These are phyloP conservation scores for Apis florea DNA, from an alignment of 1,140 invertebrate genomes.

Conservation along the genomic window DNA sequence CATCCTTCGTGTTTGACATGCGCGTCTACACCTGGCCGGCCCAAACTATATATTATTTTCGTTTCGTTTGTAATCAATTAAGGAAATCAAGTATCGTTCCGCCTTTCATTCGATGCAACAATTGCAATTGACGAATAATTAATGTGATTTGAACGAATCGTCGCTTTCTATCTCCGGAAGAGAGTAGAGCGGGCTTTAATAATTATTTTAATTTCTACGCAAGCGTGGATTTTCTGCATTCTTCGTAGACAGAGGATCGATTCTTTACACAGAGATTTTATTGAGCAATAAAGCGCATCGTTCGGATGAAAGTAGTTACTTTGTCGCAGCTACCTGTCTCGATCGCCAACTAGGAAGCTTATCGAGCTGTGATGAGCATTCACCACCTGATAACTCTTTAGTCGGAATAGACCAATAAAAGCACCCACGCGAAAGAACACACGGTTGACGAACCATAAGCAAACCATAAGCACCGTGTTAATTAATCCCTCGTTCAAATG, in stretches of 20 bases:
- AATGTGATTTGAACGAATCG: too few relatives aligned
- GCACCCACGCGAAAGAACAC: conserved; percentile 56
- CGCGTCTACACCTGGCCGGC: conserved; percentile 96
- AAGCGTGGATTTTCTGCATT: conserved; percentile 8
- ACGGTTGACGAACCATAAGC: conserved; percentile 57
- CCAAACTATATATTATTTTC: conserved; percentile 89
- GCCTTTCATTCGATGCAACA: too few relatives aligned
- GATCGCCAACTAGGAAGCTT: conserved; percentile 50
- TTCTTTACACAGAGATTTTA: conserved; percentile 36
- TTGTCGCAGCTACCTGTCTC: conserved; percentile 51
- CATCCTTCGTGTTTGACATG: conserved; percentile 92
- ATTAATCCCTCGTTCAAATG: conserved; percentile 57
- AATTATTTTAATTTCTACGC: too few relatives aligned
- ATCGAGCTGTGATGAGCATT: conserved; percentile 58
- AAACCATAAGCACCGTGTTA: conserved; percentile 45
- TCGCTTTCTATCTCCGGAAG: too few relatives aligned
- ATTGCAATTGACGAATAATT: too few relatives aligned
- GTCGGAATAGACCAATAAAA: conserved; percentile 55
- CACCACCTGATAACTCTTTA: conserved; percentile 51
- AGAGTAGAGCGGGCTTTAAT: too few relatives aligned
- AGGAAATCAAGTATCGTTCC: too few relatives aligned
- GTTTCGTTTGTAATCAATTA: conserved; percentile 57
- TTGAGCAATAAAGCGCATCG: conserved; percentile 36
- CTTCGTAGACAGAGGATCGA: conserved; percentile 14
- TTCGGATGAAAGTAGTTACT: conserved; percentile 47